Percentiles rank a stretch among this genome's conserved stretches.
These are phyloP conservation scores for Uria lomvia DNA, from an alignment of 2,113 vertebrate species.

Conservation along the genomic window DNA sequence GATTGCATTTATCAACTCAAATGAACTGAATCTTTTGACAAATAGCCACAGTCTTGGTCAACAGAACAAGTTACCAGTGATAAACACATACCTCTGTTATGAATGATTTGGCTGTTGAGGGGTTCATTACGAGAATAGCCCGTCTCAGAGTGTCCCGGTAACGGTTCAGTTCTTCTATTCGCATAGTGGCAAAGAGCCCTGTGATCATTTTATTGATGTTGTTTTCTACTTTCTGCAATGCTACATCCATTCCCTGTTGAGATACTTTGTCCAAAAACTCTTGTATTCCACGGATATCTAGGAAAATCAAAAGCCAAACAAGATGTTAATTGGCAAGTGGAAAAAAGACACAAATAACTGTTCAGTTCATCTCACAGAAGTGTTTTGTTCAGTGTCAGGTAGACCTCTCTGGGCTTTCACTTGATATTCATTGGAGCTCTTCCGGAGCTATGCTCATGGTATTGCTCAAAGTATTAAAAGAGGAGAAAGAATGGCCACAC, in stretches of 20 bases:
- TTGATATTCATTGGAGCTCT: background rate
- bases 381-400: background rate
- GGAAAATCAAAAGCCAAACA: constrained; percentile 63
- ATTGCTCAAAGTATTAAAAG: background rate
- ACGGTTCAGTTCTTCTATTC: constrained; percentile 94
- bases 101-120: constrained; percentile 92
- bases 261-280: constrained; percentile 96
- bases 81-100: constrained; percentile 86
- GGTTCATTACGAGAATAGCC: constrained; percentile 95
- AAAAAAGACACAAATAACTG: background rate
- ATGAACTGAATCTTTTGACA: background rate
- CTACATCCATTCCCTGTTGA: constrained; percentile 98
- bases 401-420: background rate
- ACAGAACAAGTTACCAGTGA: background rate
- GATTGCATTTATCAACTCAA: background rate
- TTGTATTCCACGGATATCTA: constrained; percentile 98
- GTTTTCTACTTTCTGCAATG: constrained; percentile 97
- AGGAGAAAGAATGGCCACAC: background rate
- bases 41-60: background rate
- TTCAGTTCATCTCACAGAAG: background rate
- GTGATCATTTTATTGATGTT: constrained; percentile 99
- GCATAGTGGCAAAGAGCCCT: constrained; percentile 91
- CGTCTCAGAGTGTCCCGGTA: constrained; percentile 93
- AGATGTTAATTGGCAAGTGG: constrained; percentile 27
- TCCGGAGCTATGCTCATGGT: background rate